Base-by-base conservation (phyloP, 2,888 invertebrate species). In the Clepsis dumicolana region DNA sequence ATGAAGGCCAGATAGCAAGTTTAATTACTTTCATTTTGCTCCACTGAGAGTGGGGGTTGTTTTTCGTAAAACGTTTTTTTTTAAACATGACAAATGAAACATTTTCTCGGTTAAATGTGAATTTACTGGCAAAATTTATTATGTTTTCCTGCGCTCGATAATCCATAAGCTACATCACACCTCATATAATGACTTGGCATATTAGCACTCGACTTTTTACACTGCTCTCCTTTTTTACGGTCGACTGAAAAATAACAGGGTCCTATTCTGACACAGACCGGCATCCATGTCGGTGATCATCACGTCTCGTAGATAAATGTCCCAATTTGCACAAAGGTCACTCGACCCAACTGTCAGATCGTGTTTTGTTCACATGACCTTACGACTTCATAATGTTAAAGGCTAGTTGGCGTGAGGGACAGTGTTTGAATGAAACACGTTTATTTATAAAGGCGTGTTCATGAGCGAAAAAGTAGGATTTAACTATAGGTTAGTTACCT, bases 291-390 rank as follows among this genome's bases (percentile, higher is more conserved):
- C 66, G 61, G n/a, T 56, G 61, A 62, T 57, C 38, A 57, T 66
- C 61, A 56, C 32, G 54, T 54, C 32, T 54, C 32, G 41, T n/a
- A 73, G 76, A 78, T 69, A 81, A 77, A 80, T 77, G 71, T 76
- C 54, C 63, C 72, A 74, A 79, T 81, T 77, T 80, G 73, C 77
- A 71, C 25, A 54, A 66, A 54, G 63, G 63, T 66, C 62, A 70
- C 48, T 44, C 18, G 50, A n/a, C 21, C 59, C 56, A 18, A 10
- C 53, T 57, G 60, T 57, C 61, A 65, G 35, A 16, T 48, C 65
- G 48, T 32, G 48, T 53, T 57, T 35, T 57, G 63, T 63, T 41
- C 56, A 41, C 57, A 21, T 59, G 52, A 21, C 38, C 63, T 60
- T 53, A 65, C 63, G 18, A 16, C 38, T 57, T 44, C 25, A 44